Evolutionary conservation across 2,888 invertebrate species (phyloP).

Genomic region (Heliconius charithonia): DNA sequence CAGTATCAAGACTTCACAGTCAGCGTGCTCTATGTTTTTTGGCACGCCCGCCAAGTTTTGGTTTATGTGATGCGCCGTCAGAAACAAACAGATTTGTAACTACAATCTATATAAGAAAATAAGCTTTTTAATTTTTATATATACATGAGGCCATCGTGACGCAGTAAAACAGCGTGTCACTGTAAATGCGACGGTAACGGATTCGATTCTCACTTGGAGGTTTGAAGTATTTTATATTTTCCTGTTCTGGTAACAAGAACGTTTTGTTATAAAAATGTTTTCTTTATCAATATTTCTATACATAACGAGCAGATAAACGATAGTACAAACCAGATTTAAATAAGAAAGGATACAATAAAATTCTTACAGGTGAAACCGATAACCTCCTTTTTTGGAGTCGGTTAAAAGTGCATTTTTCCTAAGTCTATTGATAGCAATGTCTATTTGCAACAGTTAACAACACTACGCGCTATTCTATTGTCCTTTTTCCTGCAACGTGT

Average conservation of each 20-base stretch:
- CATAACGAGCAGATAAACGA: too few relatives aligned
- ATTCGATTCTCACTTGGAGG: not conserved
- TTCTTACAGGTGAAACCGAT: not conserved
- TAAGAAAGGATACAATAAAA: not conserved
- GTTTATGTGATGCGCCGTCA: conserved; percentile 72
- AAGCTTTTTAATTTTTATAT: conserved; percentile 45
- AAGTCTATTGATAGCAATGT: not conserved
- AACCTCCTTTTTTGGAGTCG: too few relatives aligned
- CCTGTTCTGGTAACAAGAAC: too few relatives aligned
- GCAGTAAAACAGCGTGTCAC: not conserved
- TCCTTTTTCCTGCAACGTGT: conserved; percentile 51
- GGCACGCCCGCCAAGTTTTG: conserved; percentile 79
- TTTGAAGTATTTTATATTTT: too few relatives aligned
- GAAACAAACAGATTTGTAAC: conserved; percentile 52
- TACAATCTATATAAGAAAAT: conserved; percentile 50
- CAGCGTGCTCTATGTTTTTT: conserved; percentile 73
- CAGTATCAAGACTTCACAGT: conserved; percentile 63
- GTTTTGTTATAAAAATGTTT: too few relatives aligned
- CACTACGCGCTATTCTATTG: conserved; percentile 36
- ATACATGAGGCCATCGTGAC: not conserved
- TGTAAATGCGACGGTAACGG: not conserved
- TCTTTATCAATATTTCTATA: too few relatives aligned
- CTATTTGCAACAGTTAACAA: conserved; percentile 16
- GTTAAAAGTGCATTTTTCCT: conserved; percentile 9
- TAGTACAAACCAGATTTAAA: too few relatives aligned